A percentile compares a stretch with the other conserved stretches of the same genome.
These are phyloP conservation scores for Catagonus wagneri DNA, from an alignment of 2,113 vertebrate species.

Conservation along the genomic window DNA sequence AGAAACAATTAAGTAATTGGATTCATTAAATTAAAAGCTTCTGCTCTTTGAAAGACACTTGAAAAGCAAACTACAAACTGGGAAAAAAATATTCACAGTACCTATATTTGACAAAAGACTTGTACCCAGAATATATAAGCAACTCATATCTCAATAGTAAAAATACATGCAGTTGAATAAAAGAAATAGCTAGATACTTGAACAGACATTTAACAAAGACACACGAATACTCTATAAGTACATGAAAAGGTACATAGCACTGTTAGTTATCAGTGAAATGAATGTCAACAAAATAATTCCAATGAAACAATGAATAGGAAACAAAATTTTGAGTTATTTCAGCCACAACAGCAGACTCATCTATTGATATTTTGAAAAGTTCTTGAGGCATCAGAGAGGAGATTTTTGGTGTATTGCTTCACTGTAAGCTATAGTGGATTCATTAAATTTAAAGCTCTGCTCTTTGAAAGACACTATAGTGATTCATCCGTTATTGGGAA, in stretches of 20 bases:
- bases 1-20: background rate
- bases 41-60: background rate
- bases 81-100: background rate
- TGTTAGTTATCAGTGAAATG: background rate
- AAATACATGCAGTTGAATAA: background rate
- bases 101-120: background rate
- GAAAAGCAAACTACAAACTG: background rate
- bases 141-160: slow-evolving; percentile 27
- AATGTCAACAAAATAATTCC: slow-evolving; percentile 13
- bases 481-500: background rate
- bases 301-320: background rate
- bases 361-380: slow-evolving; percentile 2
- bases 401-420: background rate
- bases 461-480: no score
- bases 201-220: background rate
- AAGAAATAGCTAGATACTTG: background rate
- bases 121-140: background rate
- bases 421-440: no score
- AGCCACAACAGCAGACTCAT: background rate
- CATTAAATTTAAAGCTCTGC: no score
- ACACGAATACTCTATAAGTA: background rate
- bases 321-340: background rate
- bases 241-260: background rate
- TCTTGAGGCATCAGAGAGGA: background rate
- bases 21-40: background rate